Evolutionary conservation across 2,888 invertebrate genomes (phyloP).

Genomic region (Melanophora roralis): DNA sequence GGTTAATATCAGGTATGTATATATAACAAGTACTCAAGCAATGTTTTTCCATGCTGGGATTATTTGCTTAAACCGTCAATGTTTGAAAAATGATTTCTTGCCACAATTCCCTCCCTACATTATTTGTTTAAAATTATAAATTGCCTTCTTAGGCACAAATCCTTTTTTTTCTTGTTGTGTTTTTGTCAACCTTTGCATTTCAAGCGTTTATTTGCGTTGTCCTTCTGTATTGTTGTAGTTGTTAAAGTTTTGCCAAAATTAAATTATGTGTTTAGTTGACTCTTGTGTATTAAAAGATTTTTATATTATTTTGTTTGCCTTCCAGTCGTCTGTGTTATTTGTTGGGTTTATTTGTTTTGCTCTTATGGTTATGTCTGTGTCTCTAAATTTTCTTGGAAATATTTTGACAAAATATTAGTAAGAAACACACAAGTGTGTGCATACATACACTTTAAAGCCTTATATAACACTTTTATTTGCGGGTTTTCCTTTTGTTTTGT

Average conservation of each 20-base stretch:
- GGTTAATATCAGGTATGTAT: too few species aligned
- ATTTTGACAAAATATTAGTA: constrained; percentile 41
- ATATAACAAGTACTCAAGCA: too few species aligned
- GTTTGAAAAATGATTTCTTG: too few species aligned
- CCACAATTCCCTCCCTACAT: too few species aligned
- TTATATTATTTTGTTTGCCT: neutral
- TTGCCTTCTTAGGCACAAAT: too few species aligned
- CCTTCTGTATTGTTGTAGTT: neutral
- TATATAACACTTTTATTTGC: neutral
- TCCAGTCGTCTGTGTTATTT: neutral
- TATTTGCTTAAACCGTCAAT: too few species aligned
- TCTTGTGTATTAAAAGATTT: constrained; percentile 38
- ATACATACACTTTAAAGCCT: neutral
- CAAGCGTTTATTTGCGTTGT: neutral
- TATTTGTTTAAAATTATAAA: too few species aligned
- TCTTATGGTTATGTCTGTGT: constrained; percentile 52
- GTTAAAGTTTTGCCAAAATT: constrained; percentile 28
- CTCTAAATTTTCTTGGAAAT: constrained; percentile 51
- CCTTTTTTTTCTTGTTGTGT: neutral
- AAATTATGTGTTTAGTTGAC: constrained; percentile 57
- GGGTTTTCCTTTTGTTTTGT: constrained; percentile 21
- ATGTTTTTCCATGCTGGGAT: too few species aligned
- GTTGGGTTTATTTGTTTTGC: neutral
- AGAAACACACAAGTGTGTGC: neutral
- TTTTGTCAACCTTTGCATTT: neutral